A percentile compares a stretch with the other conserved stretches of the same genome.
These are phyloP conservation scores for Akabosia matsudoensis DNA, from an alignment of 1,140 invertebrate species.

Conservation along the genomic window DNA sequence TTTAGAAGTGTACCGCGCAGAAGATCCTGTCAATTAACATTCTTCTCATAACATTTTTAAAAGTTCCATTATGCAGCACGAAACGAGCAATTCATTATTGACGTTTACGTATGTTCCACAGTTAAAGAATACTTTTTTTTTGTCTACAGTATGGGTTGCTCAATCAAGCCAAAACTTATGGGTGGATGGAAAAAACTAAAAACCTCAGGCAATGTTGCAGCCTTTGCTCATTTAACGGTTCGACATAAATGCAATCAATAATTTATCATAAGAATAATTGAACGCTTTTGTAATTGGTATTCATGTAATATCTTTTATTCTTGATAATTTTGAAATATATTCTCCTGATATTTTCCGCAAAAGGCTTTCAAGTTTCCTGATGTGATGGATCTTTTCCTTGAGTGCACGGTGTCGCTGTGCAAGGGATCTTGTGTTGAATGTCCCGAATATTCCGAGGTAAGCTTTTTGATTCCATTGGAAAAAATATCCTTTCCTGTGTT, in stretches of 20 bases:
- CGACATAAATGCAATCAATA: too few species aligned
- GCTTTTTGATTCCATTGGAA: neutral
- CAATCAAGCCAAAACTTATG: slow-evolving; percentile 76
- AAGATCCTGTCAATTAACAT: too few species aligned
- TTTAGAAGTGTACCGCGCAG: too few species aligned
- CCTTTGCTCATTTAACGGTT: slow-evolving; percentile 68
- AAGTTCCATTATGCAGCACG: neutral
- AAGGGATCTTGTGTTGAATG: slow-evolving; percentile 74
- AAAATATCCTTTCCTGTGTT: neutral
- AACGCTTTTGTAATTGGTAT: neutral
- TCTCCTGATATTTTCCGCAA: neutral
- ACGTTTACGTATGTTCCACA: slow-evolving; percentile 13
- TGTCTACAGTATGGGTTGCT: slow-evolving; percentile 62
- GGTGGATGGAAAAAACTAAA: slow-evolving; percentile 75
- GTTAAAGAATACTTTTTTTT: slow-evolving; percentile 32
- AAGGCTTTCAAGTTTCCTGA: slow-evolving; percentile 86
- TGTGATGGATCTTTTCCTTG: slow-evolving; percentile 76
- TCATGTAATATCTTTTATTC: neutral
- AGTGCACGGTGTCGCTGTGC: slow-evolving; percentile 79
- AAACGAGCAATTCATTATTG: slow-evolving; percentile 6
- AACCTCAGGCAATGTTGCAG: slow-evolving; percentile 70
- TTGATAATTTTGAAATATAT: neutral
- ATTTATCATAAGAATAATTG: too few species aligned
- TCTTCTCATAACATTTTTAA: neutral
- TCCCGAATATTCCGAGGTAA: slow-evolving; percentile 54